These are phyloP conservation scores for Oxytorus armatus DNA, from an alignment of 2,888 invertebrate genomes.

Conservation along the genomic window DNA sequence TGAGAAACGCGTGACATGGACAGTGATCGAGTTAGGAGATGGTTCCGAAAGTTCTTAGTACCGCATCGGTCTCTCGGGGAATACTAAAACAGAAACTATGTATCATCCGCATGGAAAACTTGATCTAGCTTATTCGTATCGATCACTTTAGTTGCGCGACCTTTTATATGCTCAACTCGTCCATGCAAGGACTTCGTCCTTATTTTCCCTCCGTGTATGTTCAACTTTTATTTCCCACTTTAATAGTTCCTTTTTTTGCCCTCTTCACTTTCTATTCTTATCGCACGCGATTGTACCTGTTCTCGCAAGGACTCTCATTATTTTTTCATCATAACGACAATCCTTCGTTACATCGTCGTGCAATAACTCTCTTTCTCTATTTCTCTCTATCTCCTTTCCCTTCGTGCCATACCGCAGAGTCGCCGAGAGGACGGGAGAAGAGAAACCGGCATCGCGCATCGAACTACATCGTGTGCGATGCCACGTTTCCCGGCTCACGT, in stretches of 20 bases:
- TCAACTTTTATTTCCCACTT: not conserved
- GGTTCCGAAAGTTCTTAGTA: not conserved
- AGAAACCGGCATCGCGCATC: slow-evolving; percentile 40
- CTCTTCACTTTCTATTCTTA: not conserved
- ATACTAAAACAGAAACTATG: slow-evolving; percentile 1
- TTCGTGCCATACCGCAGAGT: slow-evolving; percentile 21
- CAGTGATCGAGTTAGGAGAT: slow-evolving; percentile 6
- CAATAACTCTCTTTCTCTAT: not conserved
- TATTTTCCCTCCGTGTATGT: not conserved
- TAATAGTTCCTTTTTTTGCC: not conserved
- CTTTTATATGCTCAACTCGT: not conserved
- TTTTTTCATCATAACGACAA: slow-evolving; percentile 1
- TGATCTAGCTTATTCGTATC: not conserved
- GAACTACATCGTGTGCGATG: slow-evolving; percentile 48
- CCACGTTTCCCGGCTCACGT: slow-evolving; percentile 54
- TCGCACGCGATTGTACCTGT: not conserved
- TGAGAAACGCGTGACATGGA: not conserved
- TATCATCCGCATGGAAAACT: not conserved
- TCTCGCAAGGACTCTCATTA: not conserved
- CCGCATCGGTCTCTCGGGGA: not conserved
- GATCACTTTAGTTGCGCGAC: not conserved
- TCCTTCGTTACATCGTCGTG: not conserved
- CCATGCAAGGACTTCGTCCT: not conserved
- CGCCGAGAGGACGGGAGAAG: slow-evolving; percentile 24
- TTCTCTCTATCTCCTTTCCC: slow-evolving; percentile 14